Percentiles rank a stretch among this genome's conserved stretches.
Evolutionary conservation across 2,888 invertebrate genomes (phyloP).

Genomic region (Pollenia griseotomentosa): DNA sequence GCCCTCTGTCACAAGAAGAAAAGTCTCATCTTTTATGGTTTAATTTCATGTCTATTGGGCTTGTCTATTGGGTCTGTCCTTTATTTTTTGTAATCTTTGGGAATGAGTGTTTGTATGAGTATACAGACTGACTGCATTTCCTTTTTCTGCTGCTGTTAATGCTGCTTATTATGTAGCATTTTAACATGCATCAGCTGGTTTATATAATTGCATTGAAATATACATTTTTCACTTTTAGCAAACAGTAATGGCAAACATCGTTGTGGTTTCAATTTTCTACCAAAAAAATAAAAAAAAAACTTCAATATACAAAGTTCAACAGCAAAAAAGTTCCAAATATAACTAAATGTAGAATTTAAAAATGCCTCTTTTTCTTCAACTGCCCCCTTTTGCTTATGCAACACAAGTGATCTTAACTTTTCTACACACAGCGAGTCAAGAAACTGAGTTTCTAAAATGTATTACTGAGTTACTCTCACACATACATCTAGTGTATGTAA

Average conservation of each 20-base stretch:
- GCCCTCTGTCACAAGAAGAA: too few relatives aligned
- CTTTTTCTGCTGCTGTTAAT: constrained; percentile 32
- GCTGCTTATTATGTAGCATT: constrained; percentile 70
- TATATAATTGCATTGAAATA: constrained; percentile 73
- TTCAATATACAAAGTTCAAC: constrained; percentile 24
- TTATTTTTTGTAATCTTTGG: neutral
- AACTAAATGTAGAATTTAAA: constrained; percentile 32
- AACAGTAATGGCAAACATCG: constrained; percentile 64
- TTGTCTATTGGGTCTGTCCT: neutral
- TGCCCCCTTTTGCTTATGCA: neutral
- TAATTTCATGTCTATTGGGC: too few relatives aligned
- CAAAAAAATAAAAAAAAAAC: neutral
- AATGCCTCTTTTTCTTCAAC: neutral
- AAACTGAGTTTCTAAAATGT: neutral
- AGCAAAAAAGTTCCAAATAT: constrained; percentile 16
- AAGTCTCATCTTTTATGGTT: neutral
- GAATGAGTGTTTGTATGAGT: constrained; percentile 41
- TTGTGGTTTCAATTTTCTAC: constrained; percentile 63
- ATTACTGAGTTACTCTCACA: neutral
- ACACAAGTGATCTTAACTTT: constrained; percentile 49
- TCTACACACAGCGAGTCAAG: neutral
- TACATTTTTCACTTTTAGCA: constrained; percentile 72
- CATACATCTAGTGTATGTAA: neutral
- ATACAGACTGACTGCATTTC: constrained; percentile 28
- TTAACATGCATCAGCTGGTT: constrained; percentile 72